Evolutionary conservation across 2,888 invertebrate genomes (phyloP).

Genomic region (Himalopsyche tibetana): DNA sequence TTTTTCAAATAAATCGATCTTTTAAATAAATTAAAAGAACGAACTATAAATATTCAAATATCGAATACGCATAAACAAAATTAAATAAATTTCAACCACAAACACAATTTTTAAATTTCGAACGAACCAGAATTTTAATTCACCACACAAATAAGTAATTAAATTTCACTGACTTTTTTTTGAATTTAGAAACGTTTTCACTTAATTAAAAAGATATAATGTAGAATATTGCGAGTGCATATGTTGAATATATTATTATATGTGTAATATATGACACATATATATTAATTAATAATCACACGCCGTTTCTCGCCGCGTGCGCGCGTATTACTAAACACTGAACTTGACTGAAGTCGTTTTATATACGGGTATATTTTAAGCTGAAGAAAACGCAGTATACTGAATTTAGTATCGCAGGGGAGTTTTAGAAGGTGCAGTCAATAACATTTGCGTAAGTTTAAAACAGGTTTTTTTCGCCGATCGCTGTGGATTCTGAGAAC

Average conservation of each 20-base stretch:
- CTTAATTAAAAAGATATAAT: not conserved
- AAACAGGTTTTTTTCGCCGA: too few species aligned
- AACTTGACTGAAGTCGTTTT: slow-evolving; percentile 41
- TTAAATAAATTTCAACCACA: too few species aligned
- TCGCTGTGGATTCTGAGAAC: too few species aligned
- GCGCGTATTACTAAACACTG: not conserved
- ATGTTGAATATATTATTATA: not conserved
- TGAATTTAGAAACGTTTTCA: not conserved
- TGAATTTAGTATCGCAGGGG: not conserved
- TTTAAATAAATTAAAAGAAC: too few species aligned
- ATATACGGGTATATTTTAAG: slow-evolving; percentile 27
- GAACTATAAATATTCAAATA: too few species aligned
- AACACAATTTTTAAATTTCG: too few species aligned
- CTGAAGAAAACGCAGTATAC: not conserved
- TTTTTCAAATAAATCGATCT: too few species aligned
- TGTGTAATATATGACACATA: not conserved
- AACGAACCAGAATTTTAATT: too few species aligned
- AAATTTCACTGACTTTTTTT: not conserved
- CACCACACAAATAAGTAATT: too few species aligned
- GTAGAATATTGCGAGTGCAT: not conserved
- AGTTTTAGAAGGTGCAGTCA: slow-evolving; percentile 2
- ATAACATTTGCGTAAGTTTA: too few species aligned
- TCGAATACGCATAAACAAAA: too few species aligned
- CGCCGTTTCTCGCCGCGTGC: not conserved
- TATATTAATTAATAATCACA: not conserved